Evolutionary conservation across 2,888 invertebrate genomes (phyloP), one percentile per base, ranked within the genome.

Genomic region (Hecatera dysodea): DNA sequence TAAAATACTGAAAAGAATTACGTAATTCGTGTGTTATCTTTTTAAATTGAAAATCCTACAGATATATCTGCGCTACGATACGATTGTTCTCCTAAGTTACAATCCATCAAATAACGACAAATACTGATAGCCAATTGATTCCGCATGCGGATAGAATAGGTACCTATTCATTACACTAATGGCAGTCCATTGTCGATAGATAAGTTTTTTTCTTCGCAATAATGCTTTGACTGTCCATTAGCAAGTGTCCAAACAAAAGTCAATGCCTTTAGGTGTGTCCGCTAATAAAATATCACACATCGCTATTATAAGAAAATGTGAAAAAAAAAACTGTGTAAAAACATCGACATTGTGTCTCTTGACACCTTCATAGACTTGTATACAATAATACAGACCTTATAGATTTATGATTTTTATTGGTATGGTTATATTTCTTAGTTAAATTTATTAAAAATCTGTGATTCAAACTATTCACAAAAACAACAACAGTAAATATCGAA

Each of bases 121-220:
- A 88, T 84, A 83, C 82, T 82, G 87, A 88, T 88, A 84, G 81
- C 76, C 85, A 87, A 90, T 88, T 88, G 89, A 89, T 90, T 90
- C 88, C 86, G 86, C 80, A 81, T 81, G 67, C 88, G 85, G 88
- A 84, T 82, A 75, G 83, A 86, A 88, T 90, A 82, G 80, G 82
- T 86, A 82, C 82, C 83, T 79, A 90, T 93, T 92, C 89, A 91
- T 90, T 90, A 88, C 84, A 84, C 87, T 92, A 92, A 92, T 93
- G 92, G 90, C 83, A 84, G 86, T 83, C 90, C 89, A 88, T 88
- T 89, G 90, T 91, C 81, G 83, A 86, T 75, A 81, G 82, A 85
- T 86, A 87, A 78, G 76, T 80, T 83, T 82, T 86, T 85, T 83
- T 81, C 67, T 74, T 78, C 65, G 81, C 79, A 83, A 82, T 83